These are phyloP conservation scores for Montifringilla adamsi DNA, from an alignment of 2,113 vertebrate species.

Conservation along the genomic window DNA sequence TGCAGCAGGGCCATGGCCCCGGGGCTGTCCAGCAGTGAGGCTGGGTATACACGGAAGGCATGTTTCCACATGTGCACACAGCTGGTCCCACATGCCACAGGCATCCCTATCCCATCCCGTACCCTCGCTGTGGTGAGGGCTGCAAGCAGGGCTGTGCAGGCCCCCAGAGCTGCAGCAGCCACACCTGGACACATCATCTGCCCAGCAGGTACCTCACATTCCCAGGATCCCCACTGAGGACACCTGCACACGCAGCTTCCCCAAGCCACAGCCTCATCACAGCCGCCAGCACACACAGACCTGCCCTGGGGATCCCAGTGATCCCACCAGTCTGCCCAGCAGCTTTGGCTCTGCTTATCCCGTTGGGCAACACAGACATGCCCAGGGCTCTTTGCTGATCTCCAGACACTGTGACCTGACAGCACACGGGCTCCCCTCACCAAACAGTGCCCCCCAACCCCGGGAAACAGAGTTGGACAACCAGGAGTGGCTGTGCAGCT, in stretches of 20 bases:
- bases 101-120: fast-evolving
- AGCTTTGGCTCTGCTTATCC: not conserved
- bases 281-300: too few relatives aligned
- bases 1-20: not conserved
- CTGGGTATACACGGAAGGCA: not conserved
- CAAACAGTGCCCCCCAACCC: too few relatives aligned
- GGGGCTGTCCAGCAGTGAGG: not conserved
- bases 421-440: not conserved
- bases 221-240: not conserved
- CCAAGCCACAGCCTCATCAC: not conserved
- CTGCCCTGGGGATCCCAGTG: not conserved
- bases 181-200: fast-evolving
- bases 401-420: not conserved
- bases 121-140: not conserved
- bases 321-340: not conserved
- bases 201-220: not conserved
- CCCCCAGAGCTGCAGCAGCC: not conserved
- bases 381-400: not conserved
- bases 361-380: too few relatives aligned
- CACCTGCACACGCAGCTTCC: fast-evolving
- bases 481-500: not conserved
- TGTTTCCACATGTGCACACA: fast-evolving
- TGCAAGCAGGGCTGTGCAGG: not conserved
- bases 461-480: not conserved
- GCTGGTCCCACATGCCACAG: not conserved